Evolutionary conservation across 2,113 vertebrate genomes (phyloP).

Genomic region (Leiothrix lutea): DNA sequence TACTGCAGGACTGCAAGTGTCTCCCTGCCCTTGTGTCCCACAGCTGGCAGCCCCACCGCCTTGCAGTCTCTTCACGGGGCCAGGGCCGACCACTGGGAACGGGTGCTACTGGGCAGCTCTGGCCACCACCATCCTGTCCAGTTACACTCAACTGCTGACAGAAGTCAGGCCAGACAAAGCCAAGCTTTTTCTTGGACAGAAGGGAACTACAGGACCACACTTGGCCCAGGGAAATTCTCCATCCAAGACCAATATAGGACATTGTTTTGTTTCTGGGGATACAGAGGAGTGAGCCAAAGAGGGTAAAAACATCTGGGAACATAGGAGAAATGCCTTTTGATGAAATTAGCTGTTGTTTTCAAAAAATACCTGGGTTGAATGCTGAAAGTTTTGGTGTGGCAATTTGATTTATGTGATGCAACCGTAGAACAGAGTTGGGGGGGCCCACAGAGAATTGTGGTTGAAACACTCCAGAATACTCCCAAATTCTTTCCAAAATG

Average conservation of each 20-base stretch:
- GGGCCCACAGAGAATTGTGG: not conserved
- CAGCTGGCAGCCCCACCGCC: not conserved
- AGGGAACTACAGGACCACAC: not conserved
- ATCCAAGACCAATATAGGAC: fast-evolving
- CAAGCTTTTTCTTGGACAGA: not conserved
- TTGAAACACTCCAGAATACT: not conserved
- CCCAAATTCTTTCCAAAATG: not conserved
- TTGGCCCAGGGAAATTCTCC: not conserved
- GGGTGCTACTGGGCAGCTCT: not conserved
- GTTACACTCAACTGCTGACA: not conserved
- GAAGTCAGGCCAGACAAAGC: not conserved
- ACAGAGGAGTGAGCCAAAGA: fast-evolving
- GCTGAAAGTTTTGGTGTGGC: not conserved
- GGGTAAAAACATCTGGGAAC: not conserved
- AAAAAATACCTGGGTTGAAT: not conserved
- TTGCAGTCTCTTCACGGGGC: not conserved
- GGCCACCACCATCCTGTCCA: not conserved
- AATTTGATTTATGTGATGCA: not conserved
- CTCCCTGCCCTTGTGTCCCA: not conserved
- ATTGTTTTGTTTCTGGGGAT: not conserved
- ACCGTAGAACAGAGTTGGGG: not conserved
- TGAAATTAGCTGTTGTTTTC: not conserved
- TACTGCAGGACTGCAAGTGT: fast-evolving
- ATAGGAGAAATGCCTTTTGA: not conserved
- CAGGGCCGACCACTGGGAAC: fast-evolving